Percentiles rank a stretch among this genome's conserved stretches.
These are phyloP conservation scores for Chelmon rostratus DNA, from an alignment of 2,797 vertebrate genomes.

Conservation along the genomic window DNA sequence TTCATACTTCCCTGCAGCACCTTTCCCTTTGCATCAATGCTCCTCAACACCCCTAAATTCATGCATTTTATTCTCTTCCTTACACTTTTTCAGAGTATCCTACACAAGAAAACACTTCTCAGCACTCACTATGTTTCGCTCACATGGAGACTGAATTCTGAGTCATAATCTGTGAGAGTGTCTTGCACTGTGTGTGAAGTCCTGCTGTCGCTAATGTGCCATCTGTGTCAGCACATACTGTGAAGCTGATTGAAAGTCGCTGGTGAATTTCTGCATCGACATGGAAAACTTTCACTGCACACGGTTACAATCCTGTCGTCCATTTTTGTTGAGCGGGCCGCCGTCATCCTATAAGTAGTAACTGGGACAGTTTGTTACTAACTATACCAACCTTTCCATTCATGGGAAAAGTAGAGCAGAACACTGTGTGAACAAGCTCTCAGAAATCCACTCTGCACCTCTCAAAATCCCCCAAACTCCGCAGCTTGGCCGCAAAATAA, in stretches of 20 bases:
- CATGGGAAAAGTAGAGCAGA: slow-evolving; percentile 34
- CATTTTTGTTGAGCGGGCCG: neutral
- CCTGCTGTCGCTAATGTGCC: slow-evolving; percentile 50
- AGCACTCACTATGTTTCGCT: slow-evolving; percentile 1
- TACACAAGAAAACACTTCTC: neutral
- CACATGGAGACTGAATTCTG: slow-evolving; percentile 33
- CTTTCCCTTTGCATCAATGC: neutral
- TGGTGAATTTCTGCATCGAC: slow-evolving; percentile 11
- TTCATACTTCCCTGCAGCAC: neutral
- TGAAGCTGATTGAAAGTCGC: slow-evolving; percentile 36
- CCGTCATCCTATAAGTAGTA: slow-evolving; percentile 11
- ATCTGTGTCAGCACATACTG: slow-evolving; percentile 61
- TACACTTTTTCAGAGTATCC: neutral
- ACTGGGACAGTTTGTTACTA: slow-evolving; percentile 45
- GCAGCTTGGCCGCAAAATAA: neutral
- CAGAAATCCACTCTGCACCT: neutral
- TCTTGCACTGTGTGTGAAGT: slow-evolving; percentile 40
- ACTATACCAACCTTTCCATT: slow-evolving; percentile 38
- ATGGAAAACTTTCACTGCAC: slow-evolving; percentile 27
- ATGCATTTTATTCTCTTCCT: neutral
- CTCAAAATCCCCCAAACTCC: slow-evolving; percentile 11
- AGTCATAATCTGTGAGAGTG: slow-evolving; percentile 41
- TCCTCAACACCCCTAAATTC: neutral
- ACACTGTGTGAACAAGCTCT: slow-evolving; percentile 1
- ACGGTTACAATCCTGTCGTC: neutral